Base-by-base conservation (phyloP, 2,797 vertebrate genomes). In the Emydoidea blandingii region DNA sequence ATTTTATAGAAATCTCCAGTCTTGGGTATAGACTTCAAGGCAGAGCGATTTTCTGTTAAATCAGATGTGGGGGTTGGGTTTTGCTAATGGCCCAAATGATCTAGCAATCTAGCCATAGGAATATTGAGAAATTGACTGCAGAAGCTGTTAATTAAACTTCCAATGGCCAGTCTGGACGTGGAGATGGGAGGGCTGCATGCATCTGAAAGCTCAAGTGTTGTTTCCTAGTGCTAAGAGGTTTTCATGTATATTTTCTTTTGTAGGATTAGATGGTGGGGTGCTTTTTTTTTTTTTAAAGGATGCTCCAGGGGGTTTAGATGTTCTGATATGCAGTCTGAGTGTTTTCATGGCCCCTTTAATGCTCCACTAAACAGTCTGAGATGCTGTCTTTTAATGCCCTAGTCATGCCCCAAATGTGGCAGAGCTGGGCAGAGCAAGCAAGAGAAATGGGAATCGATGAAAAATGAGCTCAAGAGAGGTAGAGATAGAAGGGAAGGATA, bases 291-390 rank as follows among this genome's bases (percentile, higher is more conserved):
- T 44, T 16, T 72, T 23, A 3, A 44, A 85, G 85, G 92, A 91
- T 86, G 96, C 95, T 95, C 79, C 89, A 53, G 96, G 21, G 96
- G 96, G 94, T 91, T 82, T 94, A 91, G 81, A 91, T 12, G 50
- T 90, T 93, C 53, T 37, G 92, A 4, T 44, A 50, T 37, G 68
- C 88, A 52, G 54, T 47, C 86, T 14, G 94, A 95, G 94, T 74
- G 82, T 96, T 97, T 96, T 95, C 85, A 41, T 94, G 59, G 96
- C 74, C 94, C 95, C 96, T 96, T 96, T 97, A 96, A 96, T 94
- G 96, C 96, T 96, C 94, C 96, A 92, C 96, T 94, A 95, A 91
- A 92, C 94, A 89, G 96, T 76, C 82, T 94, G 95, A 97, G 97
- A 90, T 86, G 94, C 83, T 14, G 92, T 93, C 87, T 96, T 95